Evolutionary conservation across 2,113 vertebrate genomes (phyloP), one percentile per base, ranked within the genome.

Genomic region (Malurus cyaneus): DNA sequence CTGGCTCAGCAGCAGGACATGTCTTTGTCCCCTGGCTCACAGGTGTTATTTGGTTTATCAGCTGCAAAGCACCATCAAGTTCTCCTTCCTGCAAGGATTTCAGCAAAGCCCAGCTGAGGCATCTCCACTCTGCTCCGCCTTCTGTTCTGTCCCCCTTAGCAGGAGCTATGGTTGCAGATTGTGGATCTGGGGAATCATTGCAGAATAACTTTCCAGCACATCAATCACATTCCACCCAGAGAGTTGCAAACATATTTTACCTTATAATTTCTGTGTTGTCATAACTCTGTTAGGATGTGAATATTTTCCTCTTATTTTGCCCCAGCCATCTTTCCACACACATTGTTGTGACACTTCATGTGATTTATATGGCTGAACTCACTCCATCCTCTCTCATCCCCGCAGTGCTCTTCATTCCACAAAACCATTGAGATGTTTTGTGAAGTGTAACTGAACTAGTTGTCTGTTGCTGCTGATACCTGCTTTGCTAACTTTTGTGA

Each of bases 111-210:
- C 25, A 44, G 17, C 26, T 0, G 0, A 59, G 17, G 20, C 52
- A 11, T 21, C 16, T 44, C 36, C 36, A 31, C 36, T 66, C 13
- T 0, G 0, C 15, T 49, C 34, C 13, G 3, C 13, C 8, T n/a
- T 66, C 44, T 76, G 25, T 34, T 67, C 44, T 31, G 26, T 19
- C 17, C 34, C 9, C 24, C 44, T 16, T 20, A 50, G 44, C 31
- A 76, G 20, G 31, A 36, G 20, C 17, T 76, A 9, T 31, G 25
- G 25, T 8, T 59, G 52, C 53, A 36, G 44, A 8, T 6, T 36
- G 5, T 49, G 19, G 44, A 5, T 50, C 24, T 59, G 25, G 17
- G 25, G 6, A 59, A 5, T 26, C 31, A 25, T 13, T 0, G 0
- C 1, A 0, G 29, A 6, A 6, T 18, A 13, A 42, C 2, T 60